Base-by-base conservation (phyloP, 2,888 invertebrate genomes). In the Harpalus rubripes region DNA sequence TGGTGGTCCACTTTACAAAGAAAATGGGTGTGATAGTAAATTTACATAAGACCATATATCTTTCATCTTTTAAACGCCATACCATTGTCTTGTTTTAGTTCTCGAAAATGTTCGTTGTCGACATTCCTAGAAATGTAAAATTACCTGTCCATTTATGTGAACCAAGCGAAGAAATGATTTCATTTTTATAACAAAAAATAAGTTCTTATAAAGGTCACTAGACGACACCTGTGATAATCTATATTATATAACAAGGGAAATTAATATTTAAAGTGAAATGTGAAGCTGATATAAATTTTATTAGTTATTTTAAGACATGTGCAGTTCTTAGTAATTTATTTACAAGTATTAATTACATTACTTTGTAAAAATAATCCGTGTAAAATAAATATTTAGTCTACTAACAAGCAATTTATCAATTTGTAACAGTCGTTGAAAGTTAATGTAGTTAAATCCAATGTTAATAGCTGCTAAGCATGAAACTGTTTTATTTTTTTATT, bases 1-100 rank as follows among this genome's bases (percentile, higher is more conserved):
- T 39, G 68, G 68, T n/a, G 32, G 39, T 26, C 68, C 15, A 15
- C 10, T 68, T 68, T 63, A 18, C 8, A 68, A 68, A 26, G 32
- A 68, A 39, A 68, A 68, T 68, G 68, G 68, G 68, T 68, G 68
- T 68, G 68, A 39, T 68, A 68, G 32, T 63, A 39, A 26, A 68
- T 68, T 68, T 68, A 68, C 68, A 68, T 68, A 68, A 68, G 32
- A 68, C 39, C 39, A 68, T 68, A 68, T 68, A 32, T 68, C 68
- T 68, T 68, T 26, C 63, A 68, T 41, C 1, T 68, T 68, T 39
- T 68, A 39, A 12, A 68, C 6, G 22, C 26, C 63, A 26, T 63
- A 26, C 16, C 63, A 63, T 63, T 63, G 68, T 39, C 7, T 68
- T 68, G 32, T 68, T 68, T 26, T 63, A 63, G 32, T 63, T 68